Evolutionary conservation across 2,888 invertebrate species (phyloP).

Genomic region (Ophion ventricosus): DNA sequence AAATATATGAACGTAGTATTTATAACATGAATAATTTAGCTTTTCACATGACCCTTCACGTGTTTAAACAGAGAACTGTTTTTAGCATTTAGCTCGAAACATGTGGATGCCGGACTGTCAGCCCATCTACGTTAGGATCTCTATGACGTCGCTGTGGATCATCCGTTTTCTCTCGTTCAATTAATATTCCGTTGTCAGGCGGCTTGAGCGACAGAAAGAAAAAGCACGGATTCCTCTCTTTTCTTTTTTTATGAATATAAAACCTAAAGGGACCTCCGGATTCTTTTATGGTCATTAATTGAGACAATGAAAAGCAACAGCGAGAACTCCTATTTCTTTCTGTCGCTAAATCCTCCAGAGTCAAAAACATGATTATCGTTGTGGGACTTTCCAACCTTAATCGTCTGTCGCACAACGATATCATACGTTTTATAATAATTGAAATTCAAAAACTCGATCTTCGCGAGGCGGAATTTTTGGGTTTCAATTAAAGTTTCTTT

Average conservation of each 20-base stretch:
- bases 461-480: not conserved
- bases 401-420: not conserved
- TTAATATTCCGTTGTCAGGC: not conserved
- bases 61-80: not conserved
- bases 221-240: not conserved
- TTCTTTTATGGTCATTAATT: not conserved
- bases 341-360: not conserved
- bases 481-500: not conserved
- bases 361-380: conserved; percentile 1
- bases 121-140: not conserved
- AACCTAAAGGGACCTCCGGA: not conserved
- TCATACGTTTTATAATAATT: not conserved
- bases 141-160: not conserved
- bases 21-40: not conserved
- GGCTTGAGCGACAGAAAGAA: not conserved
- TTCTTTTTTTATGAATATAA: not conserved
- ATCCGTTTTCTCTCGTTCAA: not conserved
- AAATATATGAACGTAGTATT: not conserved
- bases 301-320: conserved; percentile 7
- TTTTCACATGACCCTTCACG: not conserved
- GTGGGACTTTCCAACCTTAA: not conserved
- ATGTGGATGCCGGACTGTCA: not conserved
- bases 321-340: conserved; percentile 5
- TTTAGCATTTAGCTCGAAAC: conserved; percentile 7
- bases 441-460: not conserved